Conservation (phyloP, 1,140 invertebrate genomes). For the Drosophila tani region DNA sequence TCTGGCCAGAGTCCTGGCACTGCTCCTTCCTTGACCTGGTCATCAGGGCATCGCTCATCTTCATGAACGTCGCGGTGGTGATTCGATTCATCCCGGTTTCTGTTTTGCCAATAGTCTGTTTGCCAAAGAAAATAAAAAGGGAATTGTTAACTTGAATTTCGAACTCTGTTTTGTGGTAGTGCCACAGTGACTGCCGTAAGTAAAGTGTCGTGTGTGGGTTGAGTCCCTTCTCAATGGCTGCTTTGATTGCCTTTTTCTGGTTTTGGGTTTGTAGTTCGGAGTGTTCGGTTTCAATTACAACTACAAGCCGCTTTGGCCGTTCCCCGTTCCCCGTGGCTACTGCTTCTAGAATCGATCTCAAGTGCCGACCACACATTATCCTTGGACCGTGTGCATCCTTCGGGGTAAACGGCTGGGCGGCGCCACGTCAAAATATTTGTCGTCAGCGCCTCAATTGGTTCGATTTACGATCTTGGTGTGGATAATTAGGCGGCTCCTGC, state of each 20-base stretch:
- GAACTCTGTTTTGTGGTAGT: neutral
- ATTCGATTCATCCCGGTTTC: constrained; percentile 30
- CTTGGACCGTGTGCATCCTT: constrained; percentile 8
- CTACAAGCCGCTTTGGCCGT: constrained; percentile 7
- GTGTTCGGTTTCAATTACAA: constrained; percentile 45
- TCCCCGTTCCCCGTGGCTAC: constrained; percentile 34
- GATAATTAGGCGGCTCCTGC: constrained; percentile 65
- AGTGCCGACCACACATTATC: constrained; percentile 76
- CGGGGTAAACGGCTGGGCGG: constrained; percentile 27
- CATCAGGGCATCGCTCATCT: constrained; percentile 11
- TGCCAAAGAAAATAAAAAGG: neutral
- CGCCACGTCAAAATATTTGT: constrained; percentile 82
- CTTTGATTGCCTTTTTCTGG: constrained; percentile 21
- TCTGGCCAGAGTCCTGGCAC: neutral
- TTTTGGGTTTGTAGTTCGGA: constrained; percentile 11
- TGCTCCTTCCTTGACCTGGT: neutral
- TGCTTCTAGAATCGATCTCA: constrained; percentile 62
- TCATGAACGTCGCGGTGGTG: neutral
- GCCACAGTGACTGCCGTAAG: neutral
- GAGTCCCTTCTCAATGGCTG: constrained; percentile 11
- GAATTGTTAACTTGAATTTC: constrained; percentile 1
- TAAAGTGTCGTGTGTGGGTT: neutral
- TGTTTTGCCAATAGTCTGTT: constrained; percentile 1
- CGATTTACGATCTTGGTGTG: constrained; percentile 61
- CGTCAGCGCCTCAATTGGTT: constrained; percentile 71